Percentiles rank a stretch among this genome's conserved stretches.
Evolutionary conservation across 2,113 vertebrate species (phyloP).

Genomic region (Microtus pennsylvanicus): DNA sequence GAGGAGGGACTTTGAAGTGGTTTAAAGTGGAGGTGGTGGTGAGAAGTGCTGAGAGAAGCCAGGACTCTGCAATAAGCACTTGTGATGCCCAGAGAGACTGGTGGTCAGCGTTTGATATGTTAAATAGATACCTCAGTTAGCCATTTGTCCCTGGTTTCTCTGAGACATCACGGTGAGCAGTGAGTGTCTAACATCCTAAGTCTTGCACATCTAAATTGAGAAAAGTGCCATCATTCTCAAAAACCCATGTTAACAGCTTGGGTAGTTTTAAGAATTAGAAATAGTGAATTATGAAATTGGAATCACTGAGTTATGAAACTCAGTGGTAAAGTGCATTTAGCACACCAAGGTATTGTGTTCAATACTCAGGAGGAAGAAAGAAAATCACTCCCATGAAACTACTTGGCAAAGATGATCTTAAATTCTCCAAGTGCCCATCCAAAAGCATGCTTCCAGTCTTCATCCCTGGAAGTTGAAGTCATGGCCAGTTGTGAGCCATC

Average conservation of each 20-base stretch:
- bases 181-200: not conserved
- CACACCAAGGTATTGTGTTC: not conserved
- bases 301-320: not conserved
- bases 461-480: not conserved
- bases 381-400: not conserved
- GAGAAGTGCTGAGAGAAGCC: not conserved
- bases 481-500: not conserved
- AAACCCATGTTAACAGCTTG: not conserved
- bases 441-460: not conserved
- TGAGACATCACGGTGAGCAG: not conserved
- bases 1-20: too few relatives aligned
- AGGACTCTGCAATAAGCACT: not conserved
- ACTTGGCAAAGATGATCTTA: not conserved
- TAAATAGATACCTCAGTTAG: not conserved
- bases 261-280: conserved; percentile 10
- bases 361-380: not conserved
- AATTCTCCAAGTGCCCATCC: not conserved
- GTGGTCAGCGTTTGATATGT: not conserved
- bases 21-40: too few relatives aligned
- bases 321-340: not conserved
- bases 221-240: not conserved
- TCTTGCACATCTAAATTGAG: not conserved
- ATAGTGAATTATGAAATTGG: not conserved
- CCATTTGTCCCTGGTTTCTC: not conserved
- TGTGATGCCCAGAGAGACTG: not conserved